These are phyloP conservation scores for Helicoverpa armigera DNA, from an alignment of 1,140 invertebrate species.

Conservation along the genomic window DNA sequence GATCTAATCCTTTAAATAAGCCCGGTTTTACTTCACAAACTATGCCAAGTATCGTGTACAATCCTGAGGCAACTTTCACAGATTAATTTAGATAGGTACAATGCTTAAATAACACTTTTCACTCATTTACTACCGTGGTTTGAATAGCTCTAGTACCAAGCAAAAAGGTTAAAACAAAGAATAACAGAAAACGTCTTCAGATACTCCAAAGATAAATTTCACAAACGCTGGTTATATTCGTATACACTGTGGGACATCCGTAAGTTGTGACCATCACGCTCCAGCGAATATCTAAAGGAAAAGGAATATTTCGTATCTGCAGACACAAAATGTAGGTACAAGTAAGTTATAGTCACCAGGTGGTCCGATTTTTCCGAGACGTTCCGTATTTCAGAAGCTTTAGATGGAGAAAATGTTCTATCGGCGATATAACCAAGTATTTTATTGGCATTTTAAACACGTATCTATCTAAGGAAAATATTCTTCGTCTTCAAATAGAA, in stretches of 20 bases:
- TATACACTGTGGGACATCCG: neutral
- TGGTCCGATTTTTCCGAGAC: slow-evolving; percentile 25
- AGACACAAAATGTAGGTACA: slow-evolving; percentile 68
- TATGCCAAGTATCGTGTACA: neutral
- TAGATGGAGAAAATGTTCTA: slow-evolving; percentile 19
- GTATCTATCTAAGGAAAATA: neutral
- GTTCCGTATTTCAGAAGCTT: slow-evolving; percentile 17
- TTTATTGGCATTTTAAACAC: slow-evolving; percentile 24
- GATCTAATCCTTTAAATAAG: slow-evolving; percentile 35
- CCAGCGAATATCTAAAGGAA: slow-evolving; percentile 53
- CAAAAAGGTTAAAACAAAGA: too few relatives aligned
- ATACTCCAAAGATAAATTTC: neutral
- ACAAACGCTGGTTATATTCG: neutral
- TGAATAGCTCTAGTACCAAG: too few relatives aligned
- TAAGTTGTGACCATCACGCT: slow-evolving; percentile 49
- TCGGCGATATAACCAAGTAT: neutral
- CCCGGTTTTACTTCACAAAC: slow-evolving; percentile 21
- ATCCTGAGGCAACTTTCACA: neutral
- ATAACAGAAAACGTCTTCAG: too few relatives aligned
- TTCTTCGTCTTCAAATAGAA: neutral
- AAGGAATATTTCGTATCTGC: slow-evolving; percentile 58
- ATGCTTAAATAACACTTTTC: too few relatives aligned
- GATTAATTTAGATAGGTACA: neutral
- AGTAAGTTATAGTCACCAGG: slow-evolving; percentile 53
- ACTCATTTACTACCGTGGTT: too few relatives aligned